Conservation (phyloP, 2,888 invertebrate species). For the Lycaena phlaeas region DNA sequence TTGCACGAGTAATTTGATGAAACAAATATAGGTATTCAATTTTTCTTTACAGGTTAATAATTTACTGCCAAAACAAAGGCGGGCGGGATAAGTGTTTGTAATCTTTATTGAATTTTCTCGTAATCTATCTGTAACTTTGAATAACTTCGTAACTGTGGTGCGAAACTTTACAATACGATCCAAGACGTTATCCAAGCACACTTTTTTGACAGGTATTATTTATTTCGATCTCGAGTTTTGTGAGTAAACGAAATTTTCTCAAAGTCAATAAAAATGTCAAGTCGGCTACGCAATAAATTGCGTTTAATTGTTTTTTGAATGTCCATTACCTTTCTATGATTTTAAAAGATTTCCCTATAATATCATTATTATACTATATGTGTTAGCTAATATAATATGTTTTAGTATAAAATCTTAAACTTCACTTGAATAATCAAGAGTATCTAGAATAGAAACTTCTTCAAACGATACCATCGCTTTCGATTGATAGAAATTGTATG, state of each 20-base stretch:
- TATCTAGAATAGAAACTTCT: too few relatives aligned
- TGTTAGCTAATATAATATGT: too few relatives aligned
- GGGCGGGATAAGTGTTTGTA: conserved; percentile 41
- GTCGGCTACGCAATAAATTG: conserved; percentile 12
- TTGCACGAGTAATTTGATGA: too few relatives aligned
- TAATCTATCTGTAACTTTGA: conserved; percentile 25
- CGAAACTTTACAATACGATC: conserved; percentile 14
- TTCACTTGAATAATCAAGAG: too few relatives aligned
- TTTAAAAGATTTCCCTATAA: too few relatives aligned
- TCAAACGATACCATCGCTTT: too few relatives aligned
- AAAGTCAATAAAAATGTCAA: conserved; percentile 16
- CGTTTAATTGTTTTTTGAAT: conserved; percentile 14
- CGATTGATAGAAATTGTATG: too few relatives aligned
- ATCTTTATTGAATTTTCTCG: conserved; percentile 36
- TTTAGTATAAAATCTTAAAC: too few relatives aligned
- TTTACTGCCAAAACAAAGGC: conserved; percentile 50
- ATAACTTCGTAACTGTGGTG: conserved; percentile 21
- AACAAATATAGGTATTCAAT: too few relatives aligned
- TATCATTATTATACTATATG: too few relatives aligned
- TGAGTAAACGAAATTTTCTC: conserved; percentile 15
- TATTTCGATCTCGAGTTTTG: conserved; percentile 15
- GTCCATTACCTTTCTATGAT: conserved; percentile 9
- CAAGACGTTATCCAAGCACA: conserved; percentile 12
- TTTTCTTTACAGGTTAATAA: conserved; percentile 30
- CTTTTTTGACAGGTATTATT: conserved; percentile 20